Evolutionary conservation across 1,140 invertebrate species (phyloP).

Genomic region (Asbolus verrucosus): DNA sequence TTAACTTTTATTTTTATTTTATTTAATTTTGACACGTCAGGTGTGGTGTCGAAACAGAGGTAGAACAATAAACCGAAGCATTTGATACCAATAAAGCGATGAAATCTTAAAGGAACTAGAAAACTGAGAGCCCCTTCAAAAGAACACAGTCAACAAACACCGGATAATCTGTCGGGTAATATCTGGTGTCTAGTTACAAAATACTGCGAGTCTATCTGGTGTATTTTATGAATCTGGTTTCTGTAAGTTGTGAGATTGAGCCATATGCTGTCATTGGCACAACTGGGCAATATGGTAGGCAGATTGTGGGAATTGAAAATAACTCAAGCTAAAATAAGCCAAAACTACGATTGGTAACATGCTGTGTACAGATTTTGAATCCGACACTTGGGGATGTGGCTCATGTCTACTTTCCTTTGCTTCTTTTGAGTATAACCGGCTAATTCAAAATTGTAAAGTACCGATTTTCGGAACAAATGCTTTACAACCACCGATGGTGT

Average conservation of each 20-base stretch:
- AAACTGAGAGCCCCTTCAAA: not conserved
- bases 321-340: conserved; percentile 62
- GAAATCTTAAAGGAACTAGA: too few species aligned
- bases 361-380: conserved; percentile 56
- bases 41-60: too few species aligned
- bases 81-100: too few species aligned
- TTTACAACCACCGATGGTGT: too few species aligned
- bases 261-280: conserved; percentile 57
- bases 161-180: not conserved
- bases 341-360: conserved; percentile 56
- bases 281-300: conserved; percentile 62
- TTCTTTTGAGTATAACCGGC: too few species aligned
- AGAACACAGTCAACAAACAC: not conserved
- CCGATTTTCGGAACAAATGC: too few species aligned
- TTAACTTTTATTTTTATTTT: too few species aligned
- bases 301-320: conserved; percentile 63
- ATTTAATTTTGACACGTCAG: too few species aligned
- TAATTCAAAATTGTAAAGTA: too few species aligned
- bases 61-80: too few species aligned
- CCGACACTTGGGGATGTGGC: conserved; percentile 10
- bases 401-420: too few species aligned
- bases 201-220: conserved; percentile 21
- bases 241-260: conserved; percentile 47
- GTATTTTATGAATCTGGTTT: conserved; percentile 46
- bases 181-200: conserved; percentile 13